Base-by-base conservation (phyloP, 2,797 vertebrate species). In the Phaenicophaeus curvirostris region DNA sequence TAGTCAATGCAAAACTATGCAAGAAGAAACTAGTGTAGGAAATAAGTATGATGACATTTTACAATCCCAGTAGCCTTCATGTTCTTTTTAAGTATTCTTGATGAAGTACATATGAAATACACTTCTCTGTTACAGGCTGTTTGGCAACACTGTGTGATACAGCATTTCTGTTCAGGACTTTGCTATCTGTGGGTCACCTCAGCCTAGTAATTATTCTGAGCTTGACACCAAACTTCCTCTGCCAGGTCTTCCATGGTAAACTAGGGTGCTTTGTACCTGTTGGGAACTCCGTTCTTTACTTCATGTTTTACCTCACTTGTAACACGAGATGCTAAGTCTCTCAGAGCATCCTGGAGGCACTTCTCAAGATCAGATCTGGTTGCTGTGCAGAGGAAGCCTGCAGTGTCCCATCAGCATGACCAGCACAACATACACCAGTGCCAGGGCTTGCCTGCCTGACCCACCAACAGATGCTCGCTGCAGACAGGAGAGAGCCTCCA, bases 391-490 rank as follows among this genome's bases (percentile, higher is more conserved):
- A 59, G 50, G 33, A 31, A 41, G 48, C 23, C 89, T 27, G 33
- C 10, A 13, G 65, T 5, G 35, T 24, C 53, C 73, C 69, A 20
- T 28, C 41, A 57, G 44, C 50, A 3, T 4, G 50, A 66, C 61
- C 5, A 11, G 53, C 1, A 0, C 2, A 20, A 75, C 77, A 30
- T 0, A 0, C 33, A 31, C 35, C 8, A 71, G 62, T 0, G 0
- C 83, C 2, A 0, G 51, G 35, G 39, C 30, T 50, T 0, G 1
- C 39, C 61, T 51, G 59, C 59, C 79, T 4, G 25, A 25, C 61
- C 27, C 2, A 0, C 17, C 1, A 5, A 65, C 87, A 89, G 89
- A 58, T 42, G 87, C 67, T 85, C 4, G 0, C 58, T 72, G 66
- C 66, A 66, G 72, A 30, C 20, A 33, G 54, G 7, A 90, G 27